phyloP scores from a whole-genome alignment of 2,113 vertebrate genomes.

The Spilogale gracilis region DNA sequence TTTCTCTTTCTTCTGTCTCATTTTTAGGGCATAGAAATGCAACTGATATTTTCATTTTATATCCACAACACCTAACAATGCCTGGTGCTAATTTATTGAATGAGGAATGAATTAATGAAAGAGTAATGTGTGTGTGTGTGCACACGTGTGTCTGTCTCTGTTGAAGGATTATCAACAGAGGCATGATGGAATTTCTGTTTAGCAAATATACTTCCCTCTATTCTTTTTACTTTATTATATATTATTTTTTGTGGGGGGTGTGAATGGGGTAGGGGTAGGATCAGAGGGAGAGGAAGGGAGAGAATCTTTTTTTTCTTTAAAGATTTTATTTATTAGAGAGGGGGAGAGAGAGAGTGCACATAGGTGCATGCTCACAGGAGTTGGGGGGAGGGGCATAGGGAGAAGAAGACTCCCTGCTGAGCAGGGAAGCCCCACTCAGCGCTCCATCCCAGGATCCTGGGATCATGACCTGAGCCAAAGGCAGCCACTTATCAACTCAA shows the following conservation, averaged over 20 bases:
- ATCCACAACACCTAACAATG: background rate
- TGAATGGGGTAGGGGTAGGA: background rate
- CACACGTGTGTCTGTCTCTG: background rate
- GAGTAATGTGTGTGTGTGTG: background rate
- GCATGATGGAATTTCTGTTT: background rate
- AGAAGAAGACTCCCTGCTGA: too few species aligned
- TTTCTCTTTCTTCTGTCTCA: too few species aligned
- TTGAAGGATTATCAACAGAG: background rate
- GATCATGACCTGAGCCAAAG: too few species aligned
- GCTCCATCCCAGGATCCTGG: too few species aligned
- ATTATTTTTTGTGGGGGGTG: background rate
- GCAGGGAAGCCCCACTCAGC: too few species aligned
- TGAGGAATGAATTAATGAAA: conserved; percentile 20
- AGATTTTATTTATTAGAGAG: too few species aligned
- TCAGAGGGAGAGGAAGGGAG: background rate
- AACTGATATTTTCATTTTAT: background rate
- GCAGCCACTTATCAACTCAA: too few species aligned
- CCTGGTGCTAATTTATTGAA: background rate
- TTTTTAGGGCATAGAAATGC: too few species aligned
- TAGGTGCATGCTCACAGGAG: too few species aligned
- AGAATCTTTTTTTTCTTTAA: background rate
- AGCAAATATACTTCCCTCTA: background rate
- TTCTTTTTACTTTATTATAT: background rate
- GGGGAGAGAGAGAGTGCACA: too few species aligned
- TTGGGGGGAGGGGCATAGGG: too few species aligned